phyloP scores from a whole-genome alignment of 2,113 vertebrate species.

The Variabilichromis moorii region DNA sequence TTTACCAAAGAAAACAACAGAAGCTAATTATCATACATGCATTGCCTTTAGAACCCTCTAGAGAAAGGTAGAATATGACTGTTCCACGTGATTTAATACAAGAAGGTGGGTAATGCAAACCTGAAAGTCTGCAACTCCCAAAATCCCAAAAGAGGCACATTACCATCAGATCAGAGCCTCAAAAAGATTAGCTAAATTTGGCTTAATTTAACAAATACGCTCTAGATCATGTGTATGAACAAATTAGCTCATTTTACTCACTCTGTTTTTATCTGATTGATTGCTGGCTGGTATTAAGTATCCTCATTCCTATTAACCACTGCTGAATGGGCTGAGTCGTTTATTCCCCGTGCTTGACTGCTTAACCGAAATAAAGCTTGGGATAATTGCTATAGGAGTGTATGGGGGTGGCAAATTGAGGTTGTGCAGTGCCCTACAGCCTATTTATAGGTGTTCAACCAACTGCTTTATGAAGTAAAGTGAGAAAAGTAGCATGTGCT shows the following conservation, averaged over 20 bases:
- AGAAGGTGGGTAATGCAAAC: background rate
- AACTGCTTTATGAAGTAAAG: conserved; percentile 67
- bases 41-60: background rate
- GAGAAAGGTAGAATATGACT: background rate
- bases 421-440: conserved; percentile 69
- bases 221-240: conserved; percentile 2
- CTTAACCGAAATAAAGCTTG: conserved; percentile 74
- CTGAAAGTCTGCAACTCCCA: background rate
- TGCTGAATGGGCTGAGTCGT: conserved; percentile 60
- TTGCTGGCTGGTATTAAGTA: conserved; percentile 57
- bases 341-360: conserved; percentile 70
- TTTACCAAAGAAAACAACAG: background rate
- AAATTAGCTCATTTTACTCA: conserved; percentile 40
- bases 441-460: conserved; percentile 74
- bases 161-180: background rate
- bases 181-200: background rate
- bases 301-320: conserved; percentile 64
- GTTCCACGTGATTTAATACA: background rate
- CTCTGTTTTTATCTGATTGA: conserved; percentile 55
- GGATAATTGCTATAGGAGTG: conserved; percentile 74
- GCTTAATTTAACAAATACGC: background rate
- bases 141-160: background rate
- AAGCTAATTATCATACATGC: background rate
- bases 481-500: conserved; percentile 46
- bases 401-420: conserved; percentile 71